phyloP scores from a whole-genome alignment of 2,797 vertebrate genomes.

The Melanotaenia maccullochi region DNA sequence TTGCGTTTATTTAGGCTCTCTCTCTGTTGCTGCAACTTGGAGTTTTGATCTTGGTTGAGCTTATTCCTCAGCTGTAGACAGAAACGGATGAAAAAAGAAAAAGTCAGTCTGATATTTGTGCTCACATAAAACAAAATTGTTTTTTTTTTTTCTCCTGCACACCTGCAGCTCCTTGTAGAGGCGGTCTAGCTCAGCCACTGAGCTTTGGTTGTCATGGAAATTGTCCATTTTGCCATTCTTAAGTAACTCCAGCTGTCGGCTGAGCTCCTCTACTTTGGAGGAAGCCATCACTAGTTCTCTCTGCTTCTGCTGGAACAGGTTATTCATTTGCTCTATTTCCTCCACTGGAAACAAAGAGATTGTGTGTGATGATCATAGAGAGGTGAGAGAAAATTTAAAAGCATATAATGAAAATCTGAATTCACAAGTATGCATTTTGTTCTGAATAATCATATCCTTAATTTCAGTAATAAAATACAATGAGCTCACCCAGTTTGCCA shows the following conservation, averaged over 20 bases:
- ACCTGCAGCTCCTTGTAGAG: constrained; percentile 99
- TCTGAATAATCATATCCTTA: background rate
- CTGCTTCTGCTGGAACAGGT: constrained; percentile 98
- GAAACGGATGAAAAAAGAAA: constrained; percentile 14
- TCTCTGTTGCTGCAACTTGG: constrained; percentile 94
- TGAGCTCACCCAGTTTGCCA: constrained; percentile 89
- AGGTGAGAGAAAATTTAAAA: background rate
- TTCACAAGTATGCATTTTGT: background rate
- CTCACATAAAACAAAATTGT: background rate
- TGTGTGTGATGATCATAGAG: constrained; percentile 5
- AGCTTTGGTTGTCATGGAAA: constrained; percentile 85
- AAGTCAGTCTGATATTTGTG: background rate
- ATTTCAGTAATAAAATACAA: background rate
- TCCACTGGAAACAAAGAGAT: constrained; percentile 84
- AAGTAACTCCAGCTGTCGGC: constrained; percentile 93
- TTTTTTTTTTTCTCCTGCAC: constrained; percentile 50
- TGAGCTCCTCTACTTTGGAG: constrained; percentile 95
- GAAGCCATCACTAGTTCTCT: constrained; percentile 92
- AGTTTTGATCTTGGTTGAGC: constrained; percentile 97
- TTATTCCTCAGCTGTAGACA: constrained; percentile 91
- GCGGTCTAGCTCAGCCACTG: constrained; percentile 90
- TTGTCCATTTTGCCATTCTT: constrained; percentile 92
- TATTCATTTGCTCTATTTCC: constrained; percentile 98
- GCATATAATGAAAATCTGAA: background rate
- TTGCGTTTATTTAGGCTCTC: constrained; percentile 96